A percentile compares a stretch with the other conserved stretches of the same genome.
These are phyloP conservation scores for Diglossa cyanea DNA, from an alignment of 2,797 vertebrate species.

Conservation along the genomic window DNA sequence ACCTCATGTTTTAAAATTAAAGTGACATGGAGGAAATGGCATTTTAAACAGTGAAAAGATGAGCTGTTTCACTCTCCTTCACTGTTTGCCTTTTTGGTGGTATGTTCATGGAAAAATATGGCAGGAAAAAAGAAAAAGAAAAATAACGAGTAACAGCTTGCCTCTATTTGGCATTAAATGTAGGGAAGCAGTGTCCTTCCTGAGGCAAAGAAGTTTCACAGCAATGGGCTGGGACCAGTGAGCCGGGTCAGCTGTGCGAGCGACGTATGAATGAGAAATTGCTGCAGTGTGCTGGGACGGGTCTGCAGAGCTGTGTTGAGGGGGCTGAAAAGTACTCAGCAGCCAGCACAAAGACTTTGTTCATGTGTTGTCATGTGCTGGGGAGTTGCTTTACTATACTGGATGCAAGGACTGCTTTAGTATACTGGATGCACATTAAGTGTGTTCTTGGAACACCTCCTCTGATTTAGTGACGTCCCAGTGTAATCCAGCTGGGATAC, in stretches of 20 bases:
- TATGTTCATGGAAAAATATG: neutral
- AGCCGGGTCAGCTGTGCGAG: neutral
- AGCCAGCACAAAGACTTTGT: neutral
- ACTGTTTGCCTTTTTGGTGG: neutral
- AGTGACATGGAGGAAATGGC: neutral
- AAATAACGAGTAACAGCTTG: neutral
- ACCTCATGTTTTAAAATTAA: conserved; percentile 14
- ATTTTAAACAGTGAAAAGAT: conserved; percentile 17
- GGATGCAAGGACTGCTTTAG: neutral
- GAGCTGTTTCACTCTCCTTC: neutral
- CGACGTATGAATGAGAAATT: neutral
- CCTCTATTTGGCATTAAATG: neutral
- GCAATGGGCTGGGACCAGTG: neutral
- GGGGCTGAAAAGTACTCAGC: neutral
- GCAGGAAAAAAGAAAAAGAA: neutral
- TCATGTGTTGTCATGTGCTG: neutral
- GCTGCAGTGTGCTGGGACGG: neutral
- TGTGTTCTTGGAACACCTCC: neutral
- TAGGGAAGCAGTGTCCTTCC: neutral
- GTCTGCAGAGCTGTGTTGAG: neutral
- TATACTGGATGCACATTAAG: neutral
- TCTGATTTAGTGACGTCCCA: neutral
- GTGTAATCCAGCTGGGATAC: neutral
- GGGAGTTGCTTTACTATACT: neutral
- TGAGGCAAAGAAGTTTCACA: neutral